phyloP scores from a whole-genome alignment of 1,140 invertebrate genomes.

The Brachionus koreanus region DNA sequence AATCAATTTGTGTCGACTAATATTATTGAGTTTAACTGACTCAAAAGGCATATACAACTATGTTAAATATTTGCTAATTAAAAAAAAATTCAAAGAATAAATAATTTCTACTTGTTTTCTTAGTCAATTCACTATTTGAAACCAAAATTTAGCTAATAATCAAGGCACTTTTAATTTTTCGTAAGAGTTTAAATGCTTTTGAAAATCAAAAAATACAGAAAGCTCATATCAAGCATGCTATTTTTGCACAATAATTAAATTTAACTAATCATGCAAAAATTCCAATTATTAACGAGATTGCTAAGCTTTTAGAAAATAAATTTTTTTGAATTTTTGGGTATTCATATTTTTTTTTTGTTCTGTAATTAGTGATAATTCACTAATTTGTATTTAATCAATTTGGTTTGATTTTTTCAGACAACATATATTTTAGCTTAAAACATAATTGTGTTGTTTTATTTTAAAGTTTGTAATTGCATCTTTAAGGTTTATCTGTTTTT shows the following conservation, averaged over 20 bases:
- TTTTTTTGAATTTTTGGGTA: too few species aligned
- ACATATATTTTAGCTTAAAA: neutral
- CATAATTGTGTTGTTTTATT: slow-evolving; percentile 2
- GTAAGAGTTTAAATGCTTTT: neutral
- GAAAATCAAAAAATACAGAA: neutral
- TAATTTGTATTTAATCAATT: neutral
- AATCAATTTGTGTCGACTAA: too few species aligned
- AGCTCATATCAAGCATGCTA: neutral
- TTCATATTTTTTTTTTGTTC: neutral
- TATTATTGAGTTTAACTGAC: neutral
- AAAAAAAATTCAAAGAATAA: neutral
- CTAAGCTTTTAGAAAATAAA: neutral
- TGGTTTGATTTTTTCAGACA: neutral
- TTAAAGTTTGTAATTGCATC: neutral
- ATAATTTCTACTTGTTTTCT: neutral
- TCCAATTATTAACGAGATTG: neutral
- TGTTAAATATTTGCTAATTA: neutral
- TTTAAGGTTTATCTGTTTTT: neutral
- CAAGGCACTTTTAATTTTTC: neutral
- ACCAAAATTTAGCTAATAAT: neutral
- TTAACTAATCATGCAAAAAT: neutral
- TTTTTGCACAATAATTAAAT: neutral
- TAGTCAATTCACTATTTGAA: neutral
- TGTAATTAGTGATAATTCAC: neutral
- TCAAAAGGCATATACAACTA: neutral